Conservation (phyloP, 2,888 invertebrate species). For the Prosopocoilus inquinatus region DNA sequence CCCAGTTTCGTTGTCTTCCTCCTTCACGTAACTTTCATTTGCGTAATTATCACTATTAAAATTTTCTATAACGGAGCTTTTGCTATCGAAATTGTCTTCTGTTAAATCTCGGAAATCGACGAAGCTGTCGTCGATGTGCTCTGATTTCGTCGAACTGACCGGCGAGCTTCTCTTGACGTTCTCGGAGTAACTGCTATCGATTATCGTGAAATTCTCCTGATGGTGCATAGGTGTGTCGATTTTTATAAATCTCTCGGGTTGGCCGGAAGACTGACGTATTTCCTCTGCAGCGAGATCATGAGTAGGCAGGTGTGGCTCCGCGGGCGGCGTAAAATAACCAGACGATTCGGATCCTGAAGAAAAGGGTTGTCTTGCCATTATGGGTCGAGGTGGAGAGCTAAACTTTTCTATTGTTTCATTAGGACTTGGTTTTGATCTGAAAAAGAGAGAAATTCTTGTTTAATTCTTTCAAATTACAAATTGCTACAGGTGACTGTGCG, state of each 20-base stretch:
- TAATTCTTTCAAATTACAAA: too few relatives aligned
- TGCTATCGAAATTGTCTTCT: background rate
- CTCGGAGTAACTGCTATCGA: slow-evolving; percentile 23
- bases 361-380: slow-evolving; percentile 32
- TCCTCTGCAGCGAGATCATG: slow-evolving; percentile 26
- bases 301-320: slow-evolving; percentile 39
- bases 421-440: slow-evolving; percentile 33
- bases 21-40: background rate
- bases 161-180: slow-evolving; percentile 18
- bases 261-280: slow-evolving; percentile 13
- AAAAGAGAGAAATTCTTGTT: slow-evolving; percentile 15
- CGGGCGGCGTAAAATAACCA: slow-evolving; percentile 49
- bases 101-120: slow-evolving; percentile 10
- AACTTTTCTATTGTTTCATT: slow-evolving; percentile 31
- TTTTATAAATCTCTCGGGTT: slow-evolving; percentile 28
- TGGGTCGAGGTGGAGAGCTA: slow-evolving; percentile 18
- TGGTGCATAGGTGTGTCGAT: slow-evolving; percentile 28
- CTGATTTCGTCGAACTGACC: slow-evolving; percentile 16
- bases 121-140: slow-evolving; percentile 21
- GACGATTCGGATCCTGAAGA: slow-evolving; percentile 50
- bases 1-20: background rate
- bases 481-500: too few relatives aligned
- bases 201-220: slow-evolving; percentile 26
- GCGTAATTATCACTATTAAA: background rate
- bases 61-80: background rate